Evolutionary conservation across 2,888 invertebrate species (phyloP).

Genomic region (Pandemis cinnamomeana): DNA sequence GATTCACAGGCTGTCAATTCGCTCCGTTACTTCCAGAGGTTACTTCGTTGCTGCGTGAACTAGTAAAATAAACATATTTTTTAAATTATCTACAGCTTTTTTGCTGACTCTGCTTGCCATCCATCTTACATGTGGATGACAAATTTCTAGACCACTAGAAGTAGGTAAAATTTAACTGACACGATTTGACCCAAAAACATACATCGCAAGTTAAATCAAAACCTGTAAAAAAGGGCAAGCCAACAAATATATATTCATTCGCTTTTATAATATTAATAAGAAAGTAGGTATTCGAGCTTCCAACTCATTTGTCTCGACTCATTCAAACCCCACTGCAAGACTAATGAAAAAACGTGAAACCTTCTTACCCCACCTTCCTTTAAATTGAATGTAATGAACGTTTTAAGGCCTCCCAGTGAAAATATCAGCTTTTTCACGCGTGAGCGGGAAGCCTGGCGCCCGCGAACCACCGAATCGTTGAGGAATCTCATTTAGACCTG

Average conservation of each 20-base stretch:
- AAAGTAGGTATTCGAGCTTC: constrained; percentile 4
- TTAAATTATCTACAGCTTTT: too few relatives aligned
- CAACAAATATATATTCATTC: neutral
- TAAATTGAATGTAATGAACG: constrained; percentile 63
- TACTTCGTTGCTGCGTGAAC: too few relatives aligned
- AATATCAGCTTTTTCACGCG: constrained; percentile 66
- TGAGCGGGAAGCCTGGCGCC: constrained; percentile 57
- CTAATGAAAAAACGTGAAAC: constrained; percentile 27
- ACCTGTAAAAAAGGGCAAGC: neutral
- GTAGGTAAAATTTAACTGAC: too few relatives aligned
- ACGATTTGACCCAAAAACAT: too few relatives aligned
- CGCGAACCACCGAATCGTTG: constrained; percentile 53
- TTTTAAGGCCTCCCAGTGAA: constrained; percentile 59
- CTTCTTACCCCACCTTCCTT: constrained; percentile 44
- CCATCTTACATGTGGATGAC: too few relatives aligned
- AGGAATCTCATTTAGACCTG: constrained; percentile 53
- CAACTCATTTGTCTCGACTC: constrained; percentile 11
- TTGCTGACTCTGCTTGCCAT: too few relatives aligned
- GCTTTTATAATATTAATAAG: neutral
- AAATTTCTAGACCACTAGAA: too few relatives aligned
- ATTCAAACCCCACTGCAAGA: constrained; percentile 10
- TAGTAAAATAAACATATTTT: too few relatives aligned
- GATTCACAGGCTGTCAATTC: too few relatives aligned
- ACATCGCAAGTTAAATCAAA: neutral
- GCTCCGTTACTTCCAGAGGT: too few relatives aligned